A percentile compares a stretch with the other conserved stretches of the same genome.
Conservation (phyloP, 2,888 invertebrate species). For the Lepidocyrtinus sp. region DNA sequence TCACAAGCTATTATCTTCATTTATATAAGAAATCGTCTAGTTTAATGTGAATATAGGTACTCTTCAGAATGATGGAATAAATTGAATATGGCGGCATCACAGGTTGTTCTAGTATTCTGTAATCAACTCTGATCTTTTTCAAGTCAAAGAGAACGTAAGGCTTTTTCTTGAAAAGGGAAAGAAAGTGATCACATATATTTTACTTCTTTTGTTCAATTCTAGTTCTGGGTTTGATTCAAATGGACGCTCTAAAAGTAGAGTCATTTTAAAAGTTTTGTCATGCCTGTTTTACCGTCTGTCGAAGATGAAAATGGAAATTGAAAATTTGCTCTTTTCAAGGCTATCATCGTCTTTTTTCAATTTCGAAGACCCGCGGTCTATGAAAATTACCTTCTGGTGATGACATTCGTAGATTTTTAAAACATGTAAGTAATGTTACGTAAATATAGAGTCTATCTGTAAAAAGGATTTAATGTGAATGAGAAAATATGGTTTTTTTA, state of each 20-base stretch:
- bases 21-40: not conserved
- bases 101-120: not conserved
- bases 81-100: not conserved
- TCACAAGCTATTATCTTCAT: not conserved
- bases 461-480: not conserved
- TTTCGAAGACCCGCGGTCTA: no score
- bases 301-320: conserved; percentile 16
- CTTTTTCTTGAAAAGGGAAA: conserved; percentile 1
- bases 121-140: conserved; percentile 10
- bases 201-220: conserved; percentile 3
- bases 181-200: conserved; percentile 17
- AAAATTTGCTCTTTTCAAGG: not conserved
- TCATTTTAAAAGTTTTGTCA: conserved; percentile 18
- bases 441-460: not conserved
- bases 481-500: not conserved
- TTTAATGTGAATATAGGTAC: not conserved
- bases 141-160: conserved; percentile 12
- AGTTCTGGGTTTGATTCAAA: conserved; percentile 22
- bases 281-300: not conserved
- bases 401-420: conserved; percentile 4
- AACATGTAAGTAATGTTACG: not conserved
- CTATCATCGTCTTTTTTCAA: conserved; percentile 1
- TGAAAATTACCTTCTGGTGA: conserved; percentile 9
- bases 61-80: not conserved
- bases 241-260: conserved; percentile 8